A percentile compares a stretch with the other conserved stretches of the same genome.
These are phyloP conservation scores for Leptopilina myrica DNA, from an alignment of 2,888 invertebrate species.

Conservation along the genomic window DNA sequence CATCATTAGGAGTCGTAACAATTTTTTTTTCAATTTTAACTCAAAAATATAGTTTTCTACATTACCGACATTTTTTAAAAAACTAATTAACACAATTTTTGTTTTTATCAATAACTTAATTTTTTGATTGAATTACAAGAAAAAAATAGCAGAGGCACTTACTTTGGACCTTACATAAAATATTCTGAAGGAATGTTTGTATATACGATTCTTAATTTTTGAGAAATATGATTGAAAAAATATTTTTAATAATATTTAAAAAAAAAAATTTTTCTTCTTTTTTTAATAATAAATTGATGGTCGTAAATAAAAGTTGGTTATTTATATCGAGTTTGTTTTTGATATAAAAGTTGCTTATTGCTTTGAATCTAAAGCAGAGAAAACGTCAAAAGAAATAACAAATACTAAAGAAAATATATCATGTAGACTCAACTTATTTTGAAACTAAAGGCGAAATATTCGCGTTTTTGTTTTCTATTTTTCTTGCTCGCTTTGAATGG, in stretches of 20 bases:
- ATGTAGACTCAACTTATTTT: conserved; percentile 1
- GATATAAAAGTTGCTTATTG: neutral
- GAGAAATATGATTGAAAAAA: too few species aligned
- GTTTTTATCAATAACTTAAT: too few species aligned
- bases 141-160: too few species aligned
- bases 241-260: too few species aligned
- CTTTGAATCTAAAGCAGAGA: neutral
- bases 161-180: too few species aligned
- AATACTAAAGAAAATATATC: conserved; percentile 4
- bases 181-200: too few species aligned
- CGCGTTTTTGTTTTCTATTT: neutral
- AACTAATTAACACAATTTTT: too few species aligned
- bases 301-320: neutral
- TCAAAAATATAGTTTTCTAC: neutral
- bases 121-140: too few species aligned
- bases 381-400: conserved; percentile 9
- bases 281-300: neutral
- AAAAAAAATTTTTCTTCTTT: too few species aligned
- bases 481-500: neutral
- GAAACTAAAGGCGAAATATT: neutral
- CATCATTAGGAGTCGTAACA: neutral
- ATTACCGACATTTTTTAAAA: neutral
- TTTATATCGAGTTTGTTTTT: conserved; percentile 1
- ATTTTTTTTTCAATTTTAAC: neutral
- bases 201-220: too few species aligned